Evolutionary conservation across 2,113 vertebrate genomes (phyloP).

Genomic region (Pollachius pollachius): DNA sequence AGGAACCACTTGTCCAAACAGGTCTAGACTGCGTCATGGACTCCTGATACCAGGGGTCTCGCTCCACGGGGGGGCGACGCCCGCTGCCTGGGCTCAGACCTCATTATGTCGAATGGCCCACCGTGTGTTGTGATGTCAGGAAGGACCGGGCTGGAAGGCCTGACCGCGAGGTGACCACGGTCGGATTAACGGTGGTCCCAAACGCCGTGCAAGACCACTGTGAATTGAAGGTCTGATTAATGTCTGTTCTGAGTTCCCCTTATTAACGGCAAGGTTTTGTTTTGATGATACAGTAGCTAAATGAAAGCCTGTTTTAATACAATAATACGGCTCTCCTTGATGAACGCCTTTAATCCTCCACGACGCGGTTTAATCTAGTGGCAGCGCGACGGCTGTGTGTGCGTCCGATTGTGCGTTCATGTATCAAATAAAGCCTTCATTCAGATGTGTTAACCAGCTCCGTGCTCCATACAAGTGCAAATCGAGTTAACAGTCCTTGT

Average conservation of each 20-base stretch:
- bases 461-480: conserved; percentile 74
- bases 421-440: conserved; percentile 62
- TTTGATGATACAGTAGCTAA: not conserved
- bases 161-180: not conserved
- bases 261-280: too few species aligned
- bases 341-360: conserved; percentile 60
- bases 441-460: conserved; percentile 69
- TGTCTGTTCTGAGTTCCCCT: too few species aligned
- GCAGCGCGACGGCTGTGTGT: conserved; percentile 56
- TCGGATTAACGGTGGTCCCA: conserved; percentile 14
- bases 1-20: conserved; percentile 80
- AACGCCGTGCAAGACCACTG: not conserved
- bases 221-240: too few species aligned
- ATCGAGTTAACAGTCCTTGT: conserved; percentile 70
- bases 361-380: conserved; percentile 61
- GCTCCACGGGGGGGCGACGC: conserved; percentile 50
- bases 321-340: conserved; percentile 32
- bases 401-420: conserved; percentile 54
- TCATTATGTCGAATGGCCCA: conserved; percentile 44
- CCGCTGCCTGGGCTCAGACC: conserved; percentile 51
- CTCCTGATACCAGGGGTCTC: conserved; percentile 52
- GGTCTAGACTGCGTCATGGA: conserved; percentile 44
- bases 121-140: conserved; percentile 53
- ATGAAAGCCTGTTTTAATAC: conserved; percentile 36
- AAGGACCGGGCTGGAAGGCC: conserved; percentile 47